A percentile compares a stretch with the other conserved stretches of the same genome.
Evolutionary conservation across 2,113 vertebrate species (phyloP).

Genomic region (Calidris pygmaea): DNA sequence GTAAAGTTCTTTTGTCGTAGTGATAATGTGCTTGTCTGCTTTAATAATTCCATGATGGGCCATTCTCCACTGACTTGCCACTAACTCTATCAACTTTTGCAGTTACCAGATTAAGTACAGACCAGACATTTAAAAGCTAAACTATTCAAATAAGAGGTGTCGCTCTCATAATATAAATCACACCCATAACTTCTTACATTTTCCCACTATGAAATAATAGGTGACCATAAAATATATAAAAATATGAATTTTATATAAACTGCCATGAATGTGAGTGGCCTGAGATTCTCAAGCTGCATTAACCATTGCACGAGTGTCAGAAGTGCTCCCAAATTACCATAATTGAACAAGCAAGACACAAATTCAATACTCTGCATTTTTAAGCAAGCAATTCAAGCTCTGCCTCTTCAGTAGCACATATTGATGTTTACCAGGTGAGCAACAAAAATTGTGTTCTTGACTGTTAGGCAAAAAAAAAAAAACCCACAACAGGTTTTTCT

Average conservation of each 20-base stretch:
- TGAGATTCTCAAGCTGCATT: neutral
- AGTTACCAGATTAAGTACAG: constrained; percentile 1
- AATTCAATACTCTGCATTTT: constrained; percentile 28
- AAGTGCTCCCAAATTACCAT: constrained; percentile 26
- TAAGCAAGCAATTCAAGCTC: neutral
- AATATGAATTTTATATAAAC: neutral
- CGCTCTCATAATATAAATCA: neutral
- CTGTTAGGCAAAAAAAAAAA: neutral
- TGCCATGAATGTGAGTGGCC: neutral
- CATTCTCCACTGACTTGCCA: constrained; percentile 53
- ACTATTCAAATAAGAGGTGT: neutral
- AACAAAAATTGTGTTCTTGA: constrained; percentile 6
- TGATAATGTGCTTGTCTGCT: constrained; percentile 71
- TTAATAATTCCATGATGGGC: constrained; percentile 61
- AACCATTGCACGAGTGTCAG: neutral
- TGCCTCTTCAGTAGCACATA: neutral
- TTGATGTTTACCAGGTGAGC: constrained; percentile 16
- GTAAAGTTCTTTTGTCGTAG: constrained; percentile 62
- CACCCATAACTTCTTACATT: neutral
- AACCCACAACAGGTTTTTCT: neutral
- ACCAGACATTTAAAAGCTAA: constrained; percentile 13
- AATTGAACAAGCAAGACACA: constrained; percentile 27
- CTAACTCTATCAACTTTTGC: constrained; percentile 32
- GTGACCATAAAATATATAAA: neutral
- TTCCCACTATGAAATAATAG: neutral